A percentile compares a stretch with the other conserved stretches of the same genome.
Evolutionary conservation across 2,888 invertebrate species (phyloP).

Genomic region (Amblyjoppa fuscipennis): DNA sequence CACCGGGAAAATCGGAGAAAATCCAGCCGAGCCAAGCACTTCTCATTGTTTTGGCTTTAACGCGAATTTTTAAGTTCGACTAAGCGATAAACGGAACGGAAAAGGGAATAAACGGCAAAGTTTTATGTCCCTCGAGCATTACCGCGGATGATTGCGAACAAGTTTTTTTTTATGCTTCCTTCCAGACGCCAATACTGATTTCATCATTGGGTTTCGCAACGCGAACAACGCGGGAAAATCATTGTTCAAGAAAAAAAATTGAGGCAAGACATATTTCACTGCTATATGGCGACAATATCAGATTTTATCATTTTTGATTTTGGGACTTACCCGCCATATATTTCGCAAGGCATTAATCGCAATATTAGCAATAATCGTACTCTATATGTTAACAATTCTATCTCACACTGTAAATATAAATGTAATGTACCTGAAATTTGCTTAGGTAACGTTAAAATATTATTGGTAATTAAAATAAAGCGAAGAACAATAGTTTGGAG

Average conservation of each 20-base stretch:
- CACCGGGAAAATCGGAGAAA: constrained; percentile 51
- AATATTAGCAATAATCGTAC: no score
- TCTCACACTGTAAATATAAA: not conserved
- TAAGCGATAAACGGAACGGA: constrained; percentile 45
- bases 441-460: no score
- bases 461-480: no score
- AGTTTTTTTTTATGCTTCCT: not conserved
- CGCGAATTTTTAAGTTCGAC: constrained; percentile 69
- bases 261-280: not conserved
- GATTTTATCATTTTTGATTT: no score
- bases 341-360: no score
- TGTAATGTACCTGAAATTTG: not conserved
- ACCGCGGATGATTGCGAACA: constrained; percentile 19
- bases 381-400: no score
- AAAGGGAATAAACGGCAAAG: constrained; percentile 32
- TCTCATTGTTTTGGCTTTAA: constrained; percentile 76
- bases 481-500: no score
- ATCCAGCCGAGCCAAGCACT: constrained; percentile 58
- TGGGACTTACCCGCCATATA: no score
- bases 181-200: not conserved
- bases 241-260: not conserved
- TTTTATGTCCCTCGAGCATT: constrained; percentile 43
- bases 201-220: not conserved
- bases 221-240: not conserved
- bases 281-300: no score